Conservation (phyloP, 2,888 invertebrate genomes). For the Lacanobia oleracea region DNA sequence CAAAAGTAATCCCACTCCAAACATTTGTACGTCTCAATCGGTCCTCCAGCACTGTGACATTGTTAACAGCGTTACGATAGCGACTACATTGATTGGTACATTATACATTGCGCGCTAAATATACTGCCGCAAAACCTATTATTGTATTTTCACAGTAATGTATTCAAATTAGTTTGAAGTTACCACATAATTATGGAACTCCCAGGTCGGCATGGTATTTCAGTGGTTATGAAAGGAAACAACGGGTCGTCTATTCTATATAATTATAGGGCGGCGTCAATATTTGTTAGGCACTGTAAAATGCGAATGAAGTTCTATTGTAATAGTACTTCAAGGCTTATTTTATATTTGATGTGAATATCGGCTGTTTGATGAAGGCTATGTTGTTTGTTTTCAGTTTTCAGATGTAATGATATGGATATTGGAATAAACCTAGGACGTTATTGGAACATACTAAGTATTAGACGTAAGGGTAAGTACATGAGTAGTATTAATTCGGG, state of each 20-base stretch:
- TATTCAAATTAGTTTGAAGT: constrained; percentile 13
- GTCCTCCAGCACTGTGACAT: constrained; percentile 69
- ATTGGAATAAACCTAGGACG: not conserved
- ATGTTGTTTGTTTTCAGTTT: constrained; percentile 8
- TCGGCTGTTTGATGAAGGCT: constrained; percentile 20
- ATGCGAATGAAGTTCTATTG: constrained; percentile 79
- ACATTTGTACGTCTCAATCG: constrained; percentile 89
- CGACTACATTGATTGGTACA: constrained; percentile 11
- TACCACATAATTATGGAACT: constrained; percentile 43
- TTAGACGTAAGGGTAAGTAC: not conserved
- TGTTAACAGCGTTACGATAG: constrained; percentile 44
- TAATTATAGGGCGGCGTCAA: constrained; percentile 79
- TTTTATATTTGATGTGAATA: constrained; percentile 52
- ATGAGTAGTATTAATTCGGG: not conserved
- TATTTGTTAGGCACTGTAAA: constrained; percentile 78
- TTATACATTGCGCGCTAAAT: constrained; percentile 48
- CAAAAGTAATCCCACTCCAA: constrained; percentile 88
- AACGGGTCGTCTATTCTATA: constrained; percentile 75
- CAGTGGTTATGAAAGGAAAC: constrained; percentile 82
- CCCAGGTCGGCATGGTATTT: constrained; percentile 68
- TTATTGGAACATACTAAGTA: not conserved
- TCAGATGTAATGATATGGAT: not conserved
- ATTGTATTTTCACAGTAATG: constrained; percentile 59
- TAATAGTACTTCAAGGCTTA: constrained; percentile 62
- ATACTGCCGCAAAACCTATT: too few relatives aligned